Percentiles rank a stretch among this genome's conserved stretches.
Conservation (phyloP, 2,888 invertebrate species). For the Amiota mariae region DNA sequence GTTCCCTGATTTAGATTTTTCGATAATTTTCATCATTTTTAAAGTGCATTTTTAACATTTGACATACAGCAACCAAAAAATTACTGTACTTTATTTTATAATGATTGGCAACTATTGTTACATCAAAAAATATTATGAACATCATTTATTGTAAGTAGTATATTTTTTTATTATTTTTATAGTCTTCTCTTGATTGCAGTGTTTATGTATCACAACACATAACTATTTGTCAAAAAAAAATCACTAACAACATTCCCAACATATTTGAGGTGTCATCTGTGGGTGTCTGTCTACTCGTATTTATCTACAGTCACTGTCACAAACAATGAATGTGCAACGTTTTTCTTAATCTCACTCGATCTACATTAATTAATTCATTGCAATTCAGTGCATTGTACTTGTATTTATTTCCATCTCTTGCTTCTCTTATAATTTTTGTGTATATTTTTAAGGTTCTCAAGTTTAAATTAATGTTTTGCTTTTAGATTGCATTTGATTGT, state of each 20-base stretch:
- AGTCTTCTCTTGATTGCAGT: slow-evolving; percentile 8
- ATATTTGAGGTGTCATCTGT: background rate
- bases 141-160: slow-evolving; percentile 6
- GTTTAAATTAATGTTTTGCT: slow-evolving; percentile 13
- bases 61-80: slow-evolving; percentile 52
- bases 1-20: background rate
- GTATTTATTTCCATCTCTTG: background rate
- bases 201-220: background rate
- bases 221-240: slow-evolving; percentile 1
- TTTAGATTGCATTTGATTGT: slow-evolving; percentile 9
- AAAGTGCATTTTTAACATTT: slow-evolving; percentile 63
- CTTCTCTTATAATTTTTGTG: background rate
- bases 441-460: slow-evolving; percentile 1
- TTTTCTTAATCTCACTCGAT: slow-evolving; percentile 15
- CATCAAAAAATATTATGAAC: background rate
- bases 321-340: background rate
- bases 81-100: slow-evolving; percentile 28
- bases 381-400: background rate
- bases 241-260: slow-evolving; percentile 7
- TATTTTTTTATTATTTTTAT: slow-evolving; percentile 8
- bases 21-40: slow-evolving; percentile 22
- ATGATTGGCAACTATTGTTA: slow-evolving; percentile 36
- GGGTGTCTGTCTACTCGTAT: background rate
- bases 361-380: slow-evolving; percentile 7
- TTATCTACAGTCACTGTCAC: background rate